Evolutionary conservation across 2,797 vertebrate genomes (phyloP).

Genomic region (Onychomys torridus): DNA sequence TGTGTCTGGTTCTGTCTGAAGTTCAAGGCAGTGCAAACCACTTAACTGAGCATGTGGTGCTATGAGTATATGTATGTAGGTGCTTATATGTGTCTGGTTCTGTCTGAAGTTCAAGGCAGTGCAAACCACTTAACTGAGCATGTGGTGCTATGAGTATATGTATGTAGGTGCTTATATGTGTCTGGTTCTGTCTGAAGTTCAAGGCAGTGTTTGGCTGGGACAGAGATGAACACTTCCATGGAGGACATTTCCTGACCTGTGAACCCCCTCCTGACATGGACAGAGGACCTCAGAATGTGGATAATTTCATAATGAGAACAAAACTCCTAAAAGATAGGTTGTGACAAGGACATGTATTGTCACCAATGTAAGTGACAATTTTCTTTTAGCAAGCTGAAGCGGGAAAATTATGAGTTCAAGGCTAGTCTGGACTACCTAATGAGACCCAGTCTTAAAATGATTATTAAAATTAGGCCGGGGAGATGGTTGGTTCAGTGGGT

Average conservation of each 20-base stretch:
- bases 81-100: background rate
- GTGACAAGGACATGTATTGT: background rate
- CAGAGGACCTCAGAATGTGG: background rate
- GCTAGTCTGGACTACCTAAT: background rate
- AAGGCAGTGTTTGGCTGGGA: background rate
- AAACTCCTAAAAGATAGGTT: background rate
- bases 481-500: background rate
- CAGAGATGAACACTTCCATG: background rate
- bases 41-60: background rate
- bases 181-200: background rate
- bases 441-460: background rate
- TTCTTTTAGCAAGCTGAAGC: background rate
- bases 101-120: background rate
- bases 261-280: background rate
- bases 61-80: background rate
- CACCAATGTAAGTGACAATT: background rate
- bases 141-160: background rate
- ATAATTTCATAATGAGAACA: constrained; percentile 32
- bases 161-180: background rate
- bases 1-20: background rate
- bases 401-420: background rate
- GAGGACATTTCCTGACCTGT: background rate
- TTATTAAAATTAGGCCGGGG: background rate
- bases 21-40: too few species aligned
- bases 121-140: background rate